Base-by-base conservation (phyloP, 2,888 invertebrate species). In the Phyllotreta striolata region DNA sequence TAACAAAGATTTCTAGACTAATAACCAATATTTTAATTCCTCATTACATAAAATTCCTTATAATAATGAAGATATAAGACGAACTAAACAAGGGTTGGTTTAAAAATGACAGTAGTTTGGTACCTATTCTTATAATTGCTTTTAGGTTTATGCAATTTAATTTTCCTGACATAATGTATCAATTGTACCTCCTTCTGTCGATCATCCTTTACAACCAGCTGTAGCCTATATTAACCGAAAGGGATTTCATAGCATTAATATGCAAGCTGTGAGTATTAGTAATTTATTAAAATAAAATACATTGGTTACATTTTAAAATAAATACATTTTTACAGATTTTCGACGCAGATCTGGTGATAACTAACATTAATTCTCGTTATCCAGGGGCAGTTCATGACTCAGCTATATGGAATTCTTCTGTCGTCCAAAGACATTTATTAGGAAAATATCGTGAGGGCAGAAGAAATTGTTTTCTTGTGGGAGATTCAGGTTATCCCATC, bases 401-500 rank as follows among this genome's bases (percentile, higher is more conserved):
- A 38, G 39, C 40, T 7, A 54, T 54, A 13, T 54, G 40, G 37
- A 54, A 38, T 38, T 39, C 47, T 3, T 47, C 47, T 24, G 34
- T 9, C 12, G 40, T 13, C 9, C 10, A 49, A 13, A 13, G 14
- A 10, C 47, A 47, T 39, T 49, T 38, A 13, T 24, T 24, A 14
- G 7, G 40, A 49, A 47, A 58, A 58, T 47, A 58, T 13, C 5
- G 46, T 9, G 39, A 58, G 1, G 58, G 49, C n/a, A 58, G 58
- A 49, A 58, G 49, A 49, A 12, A 49, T 49, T 58, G 49, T 10
- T 40, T 49, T 34, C 40, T 58, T 38, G 40, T 58, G 13, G 49
- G 58, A 13, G 58, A 58, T 37, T 58, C 58, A 14, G 58, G 58
- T n/a, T 58, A 47, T 39, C 49, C 39, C n/a, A 47, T 58, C 40